Conservation (phyloP, 2,888 invertebrate genomes). For the Embidobia sp. region DNA sequence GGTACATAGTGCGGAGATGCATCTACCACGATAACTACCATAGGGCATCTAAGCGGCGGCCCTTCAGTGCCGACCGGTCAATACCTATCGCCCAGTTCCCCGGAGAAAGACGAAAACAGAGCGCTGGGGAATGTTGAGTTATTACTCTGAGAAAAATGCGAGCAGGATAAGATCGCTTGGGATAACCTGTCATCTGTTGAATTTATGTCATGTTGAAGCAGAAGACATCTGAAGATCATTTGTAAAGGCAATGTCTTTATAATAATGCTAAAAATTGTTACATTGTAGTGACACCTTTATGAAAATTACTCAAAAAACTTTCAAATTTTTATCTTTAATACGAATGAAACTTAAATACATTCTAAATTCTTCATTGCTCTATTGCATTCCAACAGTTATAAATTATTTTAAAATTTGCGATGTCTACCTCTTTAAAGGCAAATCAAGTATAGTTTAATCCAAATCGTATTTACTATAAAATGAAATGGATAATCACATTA, state of each 20-base stretch:
- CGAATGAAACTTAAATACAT: too few species aligned
- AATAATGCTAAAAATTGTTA: neutral
- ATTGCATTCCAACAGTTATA: too few species aligned
- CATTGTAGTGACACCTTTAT: neutral
- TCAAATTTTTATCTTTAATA: too few species aligned
- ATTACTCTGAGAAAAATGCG: conserved; percentile 58
- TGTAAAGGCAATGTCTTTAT: conserved; percentile 16
- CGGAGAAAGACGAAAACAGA: conserved; percentile 25
- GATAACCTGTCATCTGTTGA: conserved; percentile 53
- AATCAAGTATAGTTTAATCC: too few species aligned
- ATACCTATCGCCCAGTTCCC: conserved; percentile 65
- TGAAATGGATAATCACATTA: too few species aligned
- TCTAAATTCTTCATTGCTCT: too few species aligned
- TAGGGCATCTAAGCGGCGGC: conserved; percentile 67
- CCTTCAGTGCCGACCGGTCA: conserved; percentile 66
- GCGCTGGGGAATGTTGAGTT: conserved; percentile 28
- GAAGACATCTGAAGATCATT: conserved; percentile 18
- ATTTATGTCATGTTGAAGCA: conserved; percentile 28
- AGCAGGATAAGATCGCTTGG: conserved; percentile 58
- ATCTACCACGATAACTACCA: conserved; percentile 70
- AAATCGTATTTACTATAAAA: too few species aligned
- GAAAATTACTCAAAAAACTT: too few species aligned
- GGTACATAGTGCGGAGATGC: conserved; percentile 68
- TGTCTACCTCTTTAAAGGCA: too few species aligned
- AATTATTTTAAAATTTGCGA: too few species aligned